A percentile compares a stretch with the other conserved stretches of the same genome.
These are phyloP conservation scores for Myrmophylax atrothorax DNA, from an alignment of 2,113 vertebrate species.

Conservation along the genomic window DNA sequence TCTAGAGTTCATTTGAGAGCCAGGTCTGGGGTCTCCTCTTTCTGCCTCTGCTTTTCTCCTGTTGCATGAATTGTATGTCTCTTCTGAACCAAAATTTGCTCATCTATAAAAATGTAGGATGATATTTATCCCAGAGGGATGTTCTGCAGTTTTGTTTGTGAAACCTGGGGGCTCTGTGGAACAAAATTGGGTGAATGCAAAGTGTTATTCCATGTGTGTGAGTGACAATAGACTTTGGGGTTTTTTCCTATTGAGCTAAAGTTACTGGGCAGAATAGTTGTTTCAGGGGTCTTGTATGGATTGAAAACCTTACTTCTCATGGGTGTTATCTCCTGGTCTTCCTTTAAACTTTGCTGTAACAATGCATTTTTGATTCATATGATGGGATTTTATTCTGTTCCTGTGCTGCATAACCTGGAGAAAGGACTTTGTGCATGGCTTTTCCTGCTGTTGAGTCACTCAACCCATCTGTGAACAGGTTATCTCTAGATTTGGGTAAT, in stretches of 20 bases:
- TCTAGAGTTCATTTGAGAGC: neutral
- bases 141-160: neutral
- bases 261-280: neutral
- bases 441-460: neutral
- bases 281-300: neutral
- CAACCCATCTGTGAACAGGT: neutral
- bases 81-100: neutral
- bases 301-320: neutral
- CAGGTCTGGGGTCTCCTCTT: neutral
- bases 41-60: neutral
- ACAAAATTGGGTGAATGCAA: neutral
- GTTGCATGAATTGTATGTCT: neutral
- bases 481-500: neutral
- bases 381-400: neutral
- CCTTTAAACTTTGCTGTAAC: neutral
- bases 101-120: neutral
- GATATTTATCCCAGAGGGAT: neutral
- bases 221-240: rapidly evolving
- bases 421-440: neutral
- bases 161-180: neutral
- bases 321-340: neutral
- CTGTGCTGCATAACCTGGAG: neutral
- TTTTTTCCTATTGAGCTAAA: neutral
- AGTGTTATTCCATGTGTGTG: neutral
- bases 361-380: neutral